These are phyloP conservation scores for Ypsolopha sequella DNA, from an alignment of 2,888 invertebrate genomes.

Conservation along the genomic window DNA sequence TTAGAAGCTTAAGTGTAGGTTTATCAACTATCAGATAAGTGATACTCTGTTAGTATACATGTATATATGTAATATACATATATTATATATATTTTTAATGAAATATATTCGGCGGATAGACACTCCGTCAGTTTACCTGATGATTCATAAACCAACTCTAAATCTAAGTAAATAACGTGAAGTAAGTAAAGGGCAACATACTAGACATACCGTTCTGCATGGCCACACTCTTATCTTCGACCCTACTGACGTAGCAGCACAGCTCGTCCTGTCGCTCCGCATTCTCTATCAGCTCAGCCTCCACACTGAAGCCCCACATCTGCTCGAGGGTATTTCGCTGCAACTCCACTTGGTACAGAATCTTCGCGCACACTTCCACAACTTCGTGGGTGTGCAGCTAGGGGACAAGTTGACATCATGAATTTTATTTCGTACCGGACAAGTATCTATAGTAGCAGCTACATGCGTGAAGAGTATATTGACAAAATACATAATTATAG, in stretches of 20 bases:
- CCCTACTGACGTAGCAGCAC: constrained; percentile 96
- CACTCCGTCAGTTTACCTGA: no score
- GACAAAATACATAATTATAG: no score
- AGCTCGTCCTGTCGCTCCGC: constrained; percentile 96
- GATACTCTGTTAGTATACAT: no score
- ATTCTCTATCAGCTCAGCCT: constrained; percentile 96
- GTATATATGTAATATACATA: no score
- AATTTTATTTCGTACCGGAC: no score
- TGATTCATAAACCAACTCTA: not conserved
- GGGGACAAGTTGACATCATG: not conserved
- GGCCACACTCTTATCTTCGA: constrained; percentile 95
- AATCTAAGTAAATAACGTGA: no score
- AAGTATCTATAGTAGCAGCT: no score
- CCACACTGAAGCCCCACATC: constrained; percentile 98
- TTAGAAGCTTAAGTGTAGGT: no score
- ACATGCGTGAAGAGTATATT: no score
- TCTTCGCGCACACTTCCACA: constrained; percentile 96
- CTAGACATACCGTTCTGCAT: constrained; percentile 87
- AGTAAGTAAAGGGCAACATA: not conserved
- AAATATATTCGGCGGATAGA: no score
- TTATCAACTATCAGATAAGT: no score
- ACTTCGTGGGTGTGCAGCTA: constrained; percentile 94
- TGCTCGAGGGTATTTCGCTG: constrained; percentile 90
- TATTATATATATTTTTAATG: no score
- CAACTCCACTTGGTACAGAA: constrained; percentile 95